These are phyloP conservation scores for Cephus spinipes DNA, from an alignment of 2,888 invertebrate species.

Conservation along the genomic window DNA sequence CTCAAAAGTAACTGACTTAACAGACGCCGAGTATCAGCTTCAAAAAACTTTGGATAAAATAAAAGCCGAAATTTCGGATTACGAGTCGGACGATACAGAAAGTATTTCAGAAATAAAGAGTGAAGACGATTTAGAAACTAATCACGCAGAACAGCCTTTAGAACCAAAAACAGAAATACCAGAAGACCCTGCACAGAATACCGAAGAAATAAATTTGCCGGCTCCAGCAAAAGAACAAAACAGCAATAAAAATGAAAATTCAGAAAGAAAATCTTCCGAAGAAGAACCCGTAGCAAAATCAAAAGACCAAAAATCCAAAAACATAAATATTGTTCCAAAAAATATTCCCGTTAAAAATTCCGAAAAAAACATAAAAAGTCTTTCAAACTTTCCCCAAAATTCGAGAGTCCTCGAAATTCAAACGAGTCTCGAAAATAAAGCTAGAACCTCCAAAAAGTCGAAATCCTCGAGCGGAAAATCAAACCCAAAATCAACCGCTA, in stretches of 20 bases:
- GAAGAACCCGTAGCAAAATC: conserved; percentile 33
- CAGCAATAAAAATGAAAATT: conserved; percentile 10
- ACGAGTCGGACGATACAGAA: conserved; percentile 45
- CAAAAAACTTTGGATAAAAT: conserved; percentile 59
- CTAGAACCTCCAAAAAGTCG: neutral
- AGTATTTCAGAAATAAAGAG: conserved; percentile 15
- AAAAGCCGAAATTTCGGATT: conserved; percentile 60
- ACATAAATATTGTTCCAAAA: conserved; percentile 63
- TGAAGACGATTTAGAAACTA: conserved; percentile 23
- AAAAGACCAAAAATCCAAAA: conserved; percentile 17
- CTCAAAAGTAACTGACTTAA: conserved; percentile 40
- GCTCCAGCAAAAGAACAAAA: neutral
- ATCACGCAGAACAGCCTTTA: conserved; percentile 15
- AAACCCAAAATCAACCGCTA: neutral
- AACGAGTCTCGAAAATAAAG: neutral
- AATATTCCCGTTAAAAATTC: conserved; percentile 67
- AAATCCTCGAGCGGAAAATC: neutral
- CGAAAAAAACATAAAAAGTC: conserved; percentile 53
- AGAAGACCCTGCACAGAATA: neutral
- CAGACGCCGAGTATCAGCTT: conserved; percentile 56
- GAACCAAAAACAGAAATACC: conserved; percentile 2
- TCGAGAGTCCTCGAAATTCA: conserved; percentile 4
- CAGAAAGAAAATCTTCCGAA: conserved; percentile 32
- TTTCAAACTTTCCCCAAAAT: conserved; percentile 64
- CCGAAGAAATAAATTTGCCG: neutral